A percentile compares a stretch with the other conserved stretches of the same genome.
Conservation (phyloP, 2,113 vertebrate genomes). For the Microcebus lehilahytsara region DNA sequence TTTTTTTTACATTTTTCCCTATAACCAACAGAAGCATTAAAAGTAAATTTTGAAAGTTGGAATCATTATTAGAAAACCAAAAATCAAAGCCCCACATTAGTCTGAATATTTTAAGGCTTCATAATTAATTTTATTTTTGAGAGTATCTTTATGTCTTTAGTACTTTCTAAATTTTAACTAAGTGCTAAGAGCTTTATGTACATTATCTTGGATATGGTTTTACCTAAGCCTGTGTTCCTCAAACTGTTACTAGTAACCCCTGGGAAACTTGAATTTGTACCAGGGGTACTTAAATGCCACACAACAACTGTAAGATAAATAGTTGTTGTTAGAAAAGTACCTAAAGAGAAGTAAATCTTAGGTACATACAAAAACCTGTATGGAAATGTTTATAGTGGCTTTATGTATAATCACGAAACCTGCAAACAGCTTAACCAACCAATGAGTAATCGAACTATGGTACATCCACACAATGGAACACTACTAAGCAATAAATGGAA, state of each 20-base stretch:
- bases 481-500: background rate
- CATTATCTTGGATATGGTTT: background rate
- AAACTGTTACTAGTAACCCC: background rate
- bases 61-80: background rate
- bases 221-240: background rate
- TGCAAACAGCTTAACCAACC: background rate
- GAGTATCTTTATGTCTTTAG: background rate
- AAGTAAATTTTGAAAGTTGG: background rate
- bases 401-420: background rate
- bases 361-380: background rate
- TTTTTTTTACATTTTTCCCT: background rate
- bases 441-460: background rate
- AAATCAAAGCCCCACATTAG: background rate
- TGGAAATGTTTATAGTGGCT: background rate
- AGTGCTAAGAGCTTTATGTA: background rate
- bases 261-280: background rate
- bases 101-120: background rate
- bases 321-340: background rate
- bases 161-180: constrained; percentile 1
- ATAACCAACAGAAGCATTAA: background rate
- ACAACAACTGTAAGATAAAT: background rate
- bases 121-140: background rate
- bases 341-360: background rate
- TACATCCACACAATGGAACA: background rate
- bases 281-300: background rate